These are phyloP conservation scores for Lacerta bilineata DNA, from an alignment of 2,797 vertebrate genomes.

Conservation along the genomic window DNA sequence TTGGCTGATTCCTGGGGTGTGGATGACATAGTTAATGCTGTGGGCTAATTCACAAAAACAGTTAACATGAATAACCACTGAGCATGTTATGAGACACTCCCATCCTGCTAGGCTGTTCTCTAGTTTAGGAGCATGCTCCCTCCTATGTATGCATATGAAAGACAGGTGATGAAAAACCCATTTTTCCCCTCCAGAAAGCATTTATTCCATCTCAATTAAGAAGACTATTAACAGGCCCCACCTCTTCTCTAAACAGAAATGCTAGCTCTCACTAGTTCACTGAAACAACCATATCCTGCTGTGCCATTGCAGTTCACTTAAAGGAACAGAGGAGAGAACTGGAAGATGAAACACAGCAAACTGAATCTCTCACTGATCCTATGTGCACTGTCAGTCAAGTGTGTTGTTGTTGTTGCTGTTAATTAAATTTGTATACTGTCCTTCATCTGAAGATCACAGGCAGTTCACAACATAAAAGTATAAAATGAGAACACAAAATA, in stretches of 20 bases:
- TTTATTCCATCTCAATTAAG: neutral
- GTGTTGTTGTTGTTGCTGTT: neutral
- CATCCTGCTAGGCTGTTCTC: conserved; percentile 10
- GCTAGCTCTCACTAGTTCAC: neutral
- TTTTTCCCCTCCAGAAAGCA: conserved; percentile 4
- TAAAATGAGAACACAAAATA: too few relatives aligned
- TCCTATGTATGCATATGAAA: neutral
- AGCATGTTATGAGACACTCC: neutral
- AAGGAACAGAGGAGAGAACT: neutral
- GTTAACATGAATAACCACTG: neutral
- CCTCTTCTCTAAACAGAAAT: neutral
- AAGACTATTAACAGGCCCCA: neutral
- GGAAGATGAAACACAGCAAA: neutral
- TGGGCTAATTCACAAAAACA: neutral
- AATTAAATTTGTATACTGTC: too few relatives aligned
- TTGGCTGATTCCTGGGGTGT: neutral
- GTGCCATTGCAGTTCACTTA: neutral
- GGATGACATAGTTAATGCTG: conserved; percentile 16
- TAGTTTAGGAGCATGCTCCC: neutral
- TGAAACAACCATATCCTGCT: neutral
- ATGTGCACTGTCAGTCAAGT: neutral
- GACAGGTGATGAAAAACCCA: neutral
- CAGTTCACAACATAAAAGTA: too few relatives aligned
- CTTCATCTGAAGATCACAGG: too few relatives aligned
- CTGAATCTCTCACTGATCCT: neutral